A percentile compares a stretch with the other conserved stretches of the same genome.
Conservation (phyloP, 2,113 vertebrate genomes). For the Muntiacus reevesi region DNA sequence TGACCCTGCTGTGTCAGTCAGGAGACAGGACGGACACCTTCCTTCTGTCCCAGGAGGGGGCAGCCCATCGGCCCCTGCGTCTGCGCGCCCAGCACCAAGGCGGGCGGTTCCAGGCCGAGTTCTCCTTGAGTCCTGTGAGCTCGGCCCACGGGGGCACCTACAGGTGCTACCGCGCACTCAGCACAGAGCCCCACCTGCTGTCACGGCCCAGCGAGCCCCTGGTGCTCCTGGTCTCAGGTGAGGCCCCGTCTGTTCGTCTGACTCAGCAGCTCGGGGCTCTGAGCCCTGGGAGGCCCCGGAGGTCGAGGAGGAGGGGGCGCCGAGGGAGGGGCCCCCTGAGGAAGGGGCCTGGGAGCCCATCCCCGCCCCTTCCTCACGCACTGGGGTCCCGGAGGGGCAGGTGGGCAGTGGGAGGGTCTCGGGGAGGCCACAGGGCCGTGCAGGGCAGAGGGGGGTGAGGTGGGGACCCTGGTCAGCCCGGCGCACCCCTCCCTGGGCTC, state of each 20-base stretch:
- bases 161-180: not conserved
- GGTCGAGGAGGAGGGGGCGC: too few relatives aligned
- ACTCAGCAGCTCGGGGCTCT: too few relatives aligned
- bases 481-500: not conserved
- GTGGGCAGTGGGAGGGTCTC: not conserved
- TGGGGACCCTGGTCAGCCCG: fast-evolving
- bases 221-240: not conserved
- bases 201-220: not conserved
- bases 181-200: not conserved
- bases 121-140: not conserved
- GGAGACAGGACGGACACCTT: too few relatives aligned
- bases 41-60: too few relatives aligned
- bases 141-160: not conserved
- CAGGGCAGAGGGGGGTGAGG: not conserved
- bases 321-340: too few relatives aligned
- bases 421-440: fast-evolving
- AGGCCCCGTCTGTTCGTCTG: not conserved
- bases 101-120: fast-evolving
- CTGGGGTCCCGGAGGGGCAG: not conserved
- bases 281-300: too few relatives aligned
- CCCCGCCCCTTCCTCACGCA: too few relatives aligned
- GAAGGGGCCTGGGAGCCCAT: too few relatives aligned
- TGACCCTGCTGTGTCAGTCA: too few relatives aligned
- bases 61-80: not conserved
- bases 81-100: fast-evolving